Evolutionary conservation across 2,113 vertebrate genomes (phyloP), one percentile per base, ranked within the genome.

Genomic region (Dromiciops gliroides): DNA sequence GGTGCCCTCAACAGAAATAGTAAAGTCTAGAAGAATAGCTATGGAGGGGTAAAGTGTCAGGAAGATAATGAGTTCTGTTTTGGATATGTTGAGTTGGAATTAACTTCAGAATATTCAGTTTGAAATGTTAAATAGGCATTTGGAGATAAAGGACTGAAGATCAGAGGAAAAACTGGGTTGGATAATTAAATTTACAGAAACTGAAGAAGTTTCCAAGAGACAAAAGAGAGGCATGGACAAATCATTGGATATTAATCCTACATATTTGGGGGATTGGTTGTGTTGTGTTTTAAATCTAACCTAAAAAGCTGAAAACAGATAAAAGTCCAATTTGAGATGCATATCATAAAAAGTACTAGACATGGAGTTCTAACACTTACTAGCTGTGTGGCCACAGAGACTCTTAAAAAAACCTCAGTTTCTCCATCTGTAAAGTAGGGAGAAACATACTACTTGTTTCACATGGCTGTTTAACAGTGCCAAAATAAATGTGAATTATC

Each of bases 111-210:
- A 56, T 48, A 91, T 83, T 50, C 49, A 96, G 37, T 75, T 94
- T 93, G 90, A 96, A 96, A 95, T 88, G 49, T 95, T 53, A 95
- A 93, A 92, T 5, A 75, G 67, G 11, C 2, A 67, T 67, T 67
- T 67, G 56, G 16, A n/a, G 37, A 75, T n/a, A 67, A 67, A 14
- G 31, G 31, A 60, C 31, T 67, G 22, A 67, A 56, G 8, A 56
- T 28, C 31, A 31, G 26, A 25, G 25, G 60, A 67, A 37, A 67
- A 37, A 67, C 37, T 75, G 67, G 4, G 22, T 75, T 4, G 16
- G 16, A 75, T 6, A 75, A n/a, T 75, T 37, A 75, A 75, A 19
- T 2, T n/a, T 37, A 75, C 1, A 75, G 60, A 75, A 75, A 75
- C 14, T 75, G 16, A 16, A 2, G 37, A 75, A 75, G 6, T n/a